Evolutionary conservation across 2,113 vertebrate genomes (phyloP).

Genomic region (Pachycephala philippinensis): DNA sequence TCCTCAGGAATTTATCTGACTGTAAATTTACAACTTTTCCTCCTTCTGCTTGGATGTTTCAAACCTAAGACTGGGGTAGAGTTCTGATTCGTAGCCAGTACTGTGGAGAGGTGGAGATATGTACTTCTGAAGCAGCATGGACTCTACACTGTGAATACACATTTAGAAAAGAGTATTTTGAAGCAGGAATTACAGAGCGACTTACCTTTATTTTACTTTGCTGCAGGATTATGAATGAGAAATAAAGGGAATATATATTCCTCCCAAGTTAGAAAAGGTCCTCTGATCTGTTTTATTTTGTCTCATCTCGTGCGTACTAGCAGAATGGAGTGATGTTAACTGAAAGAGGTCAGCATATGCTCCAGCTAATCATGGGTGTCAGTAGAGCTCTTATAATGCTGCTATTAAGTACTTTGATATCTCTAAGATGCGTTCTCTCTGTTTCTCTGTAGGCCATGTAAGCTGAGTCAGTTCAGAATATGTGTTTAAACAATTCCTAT

Average conservation of each 20-base stretch:
- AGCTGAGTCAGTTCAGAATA: background rate
- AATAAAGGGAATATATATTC: background rate
- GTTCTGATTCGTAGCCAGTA: background rate
- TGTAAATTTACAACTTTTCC: background rate
- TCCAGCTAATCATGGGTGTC: constrained; percentile 1
- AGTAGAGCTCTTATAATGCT: background rate
- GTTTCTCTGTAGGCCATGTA: constrained; percentile 7
- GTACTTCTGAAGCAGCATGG: background rate
- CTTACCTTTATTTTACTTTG: background rate
- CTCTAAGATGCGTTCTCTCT: background rate
- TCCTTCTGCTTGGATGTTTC: background rate
- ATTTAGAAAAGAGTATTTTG: background rate
- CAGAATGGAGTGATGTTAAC: background rate
- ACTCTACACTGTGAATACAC: background rate
- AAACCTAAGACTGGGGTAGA: background rate
- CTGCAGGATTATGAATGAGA: background rate
- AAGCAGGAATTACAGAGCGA: background rate
- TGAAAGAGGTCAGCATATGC: constrained; percentile 26
- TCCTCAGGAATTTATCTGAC: background rate
- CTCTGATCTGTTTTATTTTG: background rate
- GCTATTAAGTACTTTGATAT: background rate
- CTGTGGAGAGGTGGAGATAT: background rate
- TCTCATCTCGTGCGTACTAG: background rate
- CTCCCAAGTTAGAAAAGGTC: background rate
- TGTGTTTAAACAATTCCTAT: background rate